A percentile compares a stretch with the other conserved stretches of the same genome.
phyloP scores from a whole-genome alignment of 2,113 vertebrate genomes.

The Tretioscincus oriximinensis region DNA sequence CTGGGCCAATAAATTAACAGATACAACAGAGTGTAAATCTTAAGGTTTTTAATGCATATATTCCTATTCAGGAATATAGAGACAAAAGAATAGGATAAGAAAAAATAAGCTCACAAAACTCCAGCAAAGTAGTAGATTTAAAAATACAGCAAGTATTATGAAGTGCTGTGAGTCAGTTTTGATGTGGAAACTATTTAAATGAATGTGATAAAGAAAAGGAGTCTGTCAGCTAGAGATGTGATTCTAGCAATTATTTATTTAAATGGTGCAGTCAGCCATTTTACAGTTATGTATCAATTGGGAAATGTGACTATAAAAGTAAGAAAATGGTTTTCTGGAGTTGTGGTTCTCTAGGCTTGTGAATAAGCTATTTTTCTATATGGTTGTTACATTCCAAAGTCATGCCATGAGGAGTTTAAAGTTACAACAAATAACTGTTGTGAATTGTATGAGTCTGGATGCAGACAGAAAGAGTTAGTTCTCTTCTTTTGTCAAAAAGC shows the following conservation, averaged over 20 bases:
- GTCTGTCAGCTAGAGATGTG: conserved; percentile 28
- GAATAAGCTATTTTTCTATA: neutral
- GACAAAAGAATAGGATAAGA: neutral
- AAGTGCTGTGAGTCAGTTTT: conserved; percentile 9
- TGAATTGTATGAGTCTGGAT: neutral
- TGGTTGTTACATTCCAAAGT: neutral
- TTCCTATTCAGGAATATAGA: conserved; percentile 26
- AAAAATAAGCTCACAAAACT: neutral
- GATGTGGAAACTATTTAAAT: conserved; percentile 52
- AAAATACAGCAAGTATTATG: conserved; percentile 47
- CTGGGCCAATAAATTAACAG: conserved; percentile 27
- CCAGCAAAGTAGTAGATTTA: neutral
- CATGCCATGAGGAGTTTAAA: neutral
- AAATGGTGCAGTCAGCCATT: conserved; percentile 39
- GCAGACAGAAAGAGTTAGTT: neutral
- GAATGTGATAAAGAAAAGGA: conserved; percentile 29
- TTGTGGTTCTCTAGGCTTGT: conserved; percentile 1
- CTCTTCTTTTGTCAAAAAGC: neutral
- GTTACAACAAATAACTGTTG: neutral
- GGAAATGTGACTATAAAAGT: conserved; percentile 6
- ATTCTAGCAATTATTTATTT: conserved; percentile 53
- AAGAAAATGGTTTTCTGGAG: neutral
- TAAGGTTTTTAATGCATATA: conserved; percentile 27
- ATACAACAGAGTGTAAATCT: conserved; percentile 27
- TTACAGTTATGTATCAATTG: conserved; percentile 19